A percentile compares a stretch with the other conserved stretches of the same genome.
Conservation (phyloP, 2,888 invertebrate species). For the Cepaea hortensis region DNA sequence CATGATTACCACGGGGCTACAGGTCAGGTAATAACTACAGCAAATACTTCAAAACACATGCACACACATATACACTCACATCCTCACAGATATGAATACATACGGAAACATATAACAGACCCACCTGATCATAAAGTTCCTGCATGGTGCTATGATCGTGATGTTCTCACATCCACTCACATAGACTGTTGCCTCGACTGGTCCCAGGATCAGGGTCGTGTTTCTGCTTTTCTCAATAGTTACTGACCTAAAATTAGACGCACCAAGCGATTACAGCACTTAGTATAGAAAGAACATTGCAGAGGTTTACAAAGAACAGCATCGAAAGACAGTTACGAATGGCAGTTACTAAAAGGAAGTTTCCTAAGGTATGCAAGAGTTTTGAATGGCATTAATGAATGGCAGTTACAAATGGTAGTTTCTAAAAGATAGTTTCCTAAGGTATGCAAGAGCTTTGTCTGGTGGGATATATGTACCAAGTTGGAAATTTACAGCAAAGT, state of each 20-base stretch:
- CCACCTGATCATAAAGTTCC: constrained; percentile 73
- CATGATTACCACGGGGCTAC: no score
- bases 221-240: constrained; percentile 76
- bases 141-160: constrained; percentile 73
- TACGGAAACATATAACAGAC: background rate
- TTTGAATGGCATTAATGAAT: no score
- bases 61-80: no score
- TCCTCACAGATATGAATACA: background rate
- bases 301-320: background rate
- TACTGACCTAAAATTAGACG: constrained; percentile 67
- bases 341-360: background rate
- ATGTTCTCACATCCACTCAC: constrained; percentile 75
- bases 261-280: background rate
- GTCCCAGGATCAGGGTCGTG: constrained; percentile 76
- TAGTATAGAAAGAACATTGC: background rate
- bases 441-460: no score
- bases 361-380: background rate
- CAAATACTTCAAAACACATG: no score
- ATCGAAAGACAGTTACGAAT: background rate
- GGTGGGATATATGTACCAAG: no score
- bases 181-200: constrained; percentile 75
- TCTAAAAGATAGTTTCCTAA: no score
- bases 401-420: no score
- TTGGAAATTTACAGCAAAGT: no score
- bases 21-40: no score